Percentiles rank a stretch among this genome's conserved stretches.
Conservation (phyloP, 2,797 vertebrate genomes). For the Phoeniculus purpureus region DNA sequence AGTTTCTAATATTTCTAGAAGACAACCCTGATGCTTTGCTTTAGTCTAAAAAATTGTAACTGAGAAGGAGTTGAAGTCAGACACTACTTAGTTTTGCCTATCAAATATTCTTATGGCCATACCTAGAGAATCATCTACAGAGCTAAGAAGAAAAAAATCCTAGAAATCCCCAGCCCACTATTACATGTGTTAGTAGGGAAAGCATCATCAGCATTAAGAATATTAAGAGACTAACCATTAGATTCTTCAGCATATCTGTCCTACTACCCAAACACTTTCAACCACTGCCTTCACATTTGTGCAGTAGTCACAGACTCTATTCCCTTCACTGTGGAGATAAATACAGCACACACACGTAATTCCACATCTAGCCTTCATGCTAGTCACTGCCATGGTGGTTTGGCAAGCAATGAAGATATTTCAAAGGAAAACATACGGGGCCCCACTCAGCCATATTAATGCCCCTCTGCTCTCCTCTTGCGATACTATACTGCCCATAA, state of each 20-base stretch:
- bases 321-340: neutral
- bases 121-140: neutral
- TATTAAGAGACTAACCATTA: neutral
- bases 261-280: neutral
- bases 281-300: neutral
- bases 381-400: neutral
- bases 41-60: neutral
- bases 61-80: neutral
- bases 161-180: neutral
- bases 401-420: constrained; percentile 36
- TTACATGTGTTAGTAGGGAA: neutral
- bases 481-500: neutral
- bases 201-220: neutral
- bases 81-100: neutral
- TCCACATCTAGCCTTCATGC: neutral
- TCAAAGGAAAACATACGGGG: constrained; percentile 42
- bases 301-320: neutral
- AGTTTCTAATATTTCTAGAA: neutral
- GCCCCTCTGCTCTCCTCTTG: neutral
- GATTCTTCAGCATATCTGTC: neutral
- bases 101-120: neutral
- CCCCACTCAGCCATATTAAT: constrained; percentile 28
- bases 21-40: neutral
- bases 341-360: neutral
- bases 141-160: neutral